Percentiles rank a stretch among this genome's conserved stretches.
Conservation (phyloP, 1,140 invertebrate species). For the Drosophila trapezifrons region DNA sequence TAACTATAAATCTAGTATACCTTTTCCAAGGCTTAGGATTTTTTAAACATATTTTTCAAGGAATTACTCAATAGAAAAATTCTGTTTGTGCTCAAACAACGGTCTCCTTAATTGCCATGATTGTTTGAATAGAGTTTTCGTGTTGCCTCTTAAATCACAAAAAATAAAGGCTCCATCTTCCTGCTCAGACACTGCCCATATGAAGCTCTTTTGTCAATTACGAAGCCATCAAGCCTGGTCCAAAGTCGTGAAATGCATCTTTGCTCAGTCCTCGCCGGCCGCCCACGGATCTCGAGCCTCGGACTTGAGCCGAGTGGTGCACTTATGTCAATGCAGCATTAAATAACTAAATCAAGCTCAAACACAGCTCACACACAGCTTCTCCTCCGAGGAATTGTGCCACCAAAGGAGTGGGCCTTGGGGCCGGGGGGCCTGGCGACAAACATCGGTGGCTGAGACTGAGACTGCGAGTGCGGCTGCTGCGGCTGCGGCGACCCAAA, state of each 20-base stretch:
- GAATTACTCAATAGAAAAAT: no score
- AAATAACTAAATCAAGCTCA: slow-evolving; percentile 77
- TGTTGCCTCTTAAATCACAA: not conserved
- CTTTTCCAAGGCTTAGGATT: not conserved
- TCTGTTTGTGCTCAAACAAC: not conserved
- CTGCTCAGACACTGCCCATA: not conserved
- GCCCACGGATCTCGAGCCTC: slow-evolving; percentile 29
- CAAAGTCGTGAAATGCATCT: slow-evolving; percentile 39
- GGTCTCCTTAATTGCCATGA: not conserved
- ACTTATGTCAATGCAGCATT: slow-evolving; percentile 75
- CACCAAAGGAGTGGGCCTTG: slow-evolving; percentile 19
- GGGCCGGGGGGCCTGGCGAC: slow-evolving; percentile 10
- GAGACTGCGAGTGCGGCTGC: slow-evolving; percentile 30
- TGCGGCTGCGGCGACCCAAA: slow-evolving; percentile 54
- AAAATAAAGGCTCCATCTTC: not conserved
- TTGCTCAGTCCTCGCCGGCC: slow-evolving; percentile 11
- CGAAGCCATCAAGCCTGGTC: slow-evolving; percentile 13
- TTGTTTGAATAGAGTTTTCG: not conserved
- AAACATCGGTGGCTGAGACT: slow-evolving; percentile 29
- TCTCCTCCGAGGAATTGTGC: slow-evolving; percentile 43
- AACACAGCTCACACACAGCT: slow-evolving; percentile 61
- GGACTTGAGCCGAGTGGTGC: slow-evolving; percentile 30
- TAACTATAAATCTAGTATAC: not conserved
- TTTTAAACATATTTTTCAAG: no score
- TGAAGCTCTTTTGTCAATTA: slow-evolving; percentile 30